Evolutionary conservation across 2,888 invertebrate genomes (phyloP), one percentile per base, ranked within the genome.

Genomic region (Drosophila mulleri): DNA sequence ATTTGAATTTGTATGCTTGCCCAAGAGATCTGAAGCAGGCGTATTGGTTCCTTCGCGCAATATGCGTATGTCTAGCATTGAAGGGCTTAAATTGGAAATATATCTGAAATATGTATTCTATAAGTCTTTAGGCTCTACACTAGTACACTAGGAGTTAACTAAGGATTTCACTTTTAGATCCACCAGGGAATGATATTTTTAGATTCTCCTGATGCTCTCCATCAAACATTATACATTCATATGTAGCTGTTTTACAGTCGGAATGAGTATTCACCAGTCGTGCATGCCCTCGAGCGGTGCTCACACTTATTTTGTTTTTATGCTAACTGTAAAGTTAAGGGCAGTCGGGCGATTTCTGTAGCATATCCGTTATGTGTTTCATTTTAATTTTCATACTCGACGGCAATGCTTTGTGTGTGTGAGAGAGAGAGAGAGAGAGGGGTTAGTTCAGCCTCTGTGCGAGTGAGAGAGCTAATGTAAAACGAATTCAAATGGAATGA

Each of bases 331-430:
- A 81, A 84, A 85, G 83, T 88, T 84, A 72, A 84, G 82, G 81
- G 79, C 85, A 85, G 85, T 85, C 76, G 79, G 81, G 62, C 85
- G 88, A 85, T 83, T 85, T 88, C 81, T 88, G 88, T 80, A 83
- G 83, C 76, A 84, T 82, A 77, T 88, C 83, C 86, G 83, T 76
- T 81, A 54, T 54, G 82, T 86, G 80, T 83, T 86, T 88, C 81
- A 82, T 82, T 86, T 88, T 83, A 83, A 86, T 85, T 88, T 88
- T 81, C 78, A 72, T 78, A 65, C 73, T 77, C 67, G 45, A 35
- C 5, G 37, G 3, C 5, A 37, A 12, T 4, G 37, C 37, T 37
- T 37, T 37, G 35, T 12, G 37, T 2, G 11, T 16, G 53, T n/a
- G n/a, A n/a, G 37, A 11, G 37, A 39, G 39, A 0, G 39, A 9